Evolutionary conservation across 2,113 vertebrate species (phyloP).

Genomic region (Chaetura pelagica): DNA sequence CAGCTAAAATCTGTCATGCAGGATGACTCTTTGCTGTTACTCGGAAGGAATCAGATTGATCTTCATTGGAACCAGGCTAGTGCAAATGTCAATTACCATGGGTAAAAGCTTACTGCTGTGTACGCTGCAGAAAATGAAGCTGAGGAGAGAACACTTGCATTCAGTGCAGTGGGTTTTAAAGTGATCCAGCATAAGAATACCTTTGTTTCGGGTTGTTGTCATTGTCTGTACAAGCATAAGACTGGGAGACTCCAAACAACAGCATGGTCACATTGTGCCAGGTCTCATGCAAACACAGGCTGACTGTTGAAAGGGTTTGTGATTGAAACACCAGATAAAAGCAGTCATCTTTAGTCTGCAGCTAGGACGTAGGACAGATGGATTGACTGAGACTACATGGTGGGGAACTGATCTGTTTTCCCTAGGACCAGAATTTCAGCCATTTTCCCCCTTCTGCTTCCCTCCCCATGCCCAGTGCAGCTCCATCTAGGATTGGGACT

Average conservation of each 20-base stretch:
- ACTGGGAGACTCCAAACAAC: background rate
- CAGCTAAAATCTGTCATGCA: background rate
- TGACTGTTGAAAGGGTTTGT: background rate
- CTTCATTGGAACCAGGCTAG: background rate
- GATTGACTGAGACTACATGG: background rate
- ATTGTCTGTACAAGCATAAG: background rate
- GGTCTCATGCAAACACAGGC: fast-evolving
- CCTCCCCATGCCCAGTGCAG: background rate
- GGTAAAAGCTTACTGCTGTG: background rate
- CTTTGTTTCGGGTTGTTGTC: background rate
- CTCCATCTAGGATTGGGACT: background rate
- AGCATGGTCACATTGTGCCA: fast-evolving
- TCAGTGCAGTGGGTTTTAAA: background rate
- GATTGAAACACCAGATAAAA: background rate
- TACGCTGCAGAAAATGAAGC: background rate
- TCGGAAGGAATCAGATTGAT: background rate
- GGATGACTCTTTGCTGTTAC: background rate
- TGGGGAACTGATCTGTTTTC: background rate
- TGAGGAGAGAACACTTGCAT: background rate
- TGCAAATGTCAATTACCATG: background rate
- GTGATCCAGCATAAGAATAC: background rate
- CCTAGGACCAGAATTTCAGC: background rate
- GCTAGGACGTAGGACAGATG: background rate
- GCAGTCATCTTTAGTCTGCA: background rate
- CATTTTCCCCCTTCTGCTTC: background rate